A percentile compares a stretch with the other conserved stretches of the same genome.
phyloP scores from a whole-genome alignment of 1,140 invertebrate species.

The Zaprionus davidi region DNA sequence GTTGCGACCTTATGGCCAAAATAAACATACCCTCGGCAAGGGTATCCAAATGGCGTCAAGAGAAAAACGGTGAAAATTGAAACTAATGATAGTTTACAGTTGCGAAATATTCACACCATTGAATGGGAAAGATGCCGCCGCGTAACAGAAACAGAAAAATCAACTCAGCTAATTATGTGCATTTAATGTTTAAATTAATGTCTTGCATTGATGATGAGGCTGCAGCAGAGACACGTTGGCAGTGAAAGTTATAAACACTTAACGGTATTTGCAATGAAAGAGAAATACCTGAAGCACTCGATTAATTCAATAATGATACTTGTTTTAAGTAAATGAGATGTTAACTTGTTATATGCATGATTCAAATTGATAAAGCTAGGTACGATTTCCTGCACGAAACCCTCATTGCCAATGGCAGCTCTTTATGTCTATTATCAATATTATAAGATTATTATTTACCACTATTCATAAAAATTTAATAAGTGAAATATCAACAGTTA shows the following conservation, averaged over 20 bases:
- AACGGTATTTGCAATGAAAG: conserved; percentile 46
- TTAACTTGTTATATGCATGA: conserved; percentile 51
- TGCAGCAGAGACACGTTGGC: conserved; percentile 24
- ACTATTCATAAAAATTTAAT: no score
- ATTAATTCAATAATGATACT: conserved; percentile 36
- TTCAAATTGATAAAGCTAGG: neutral
- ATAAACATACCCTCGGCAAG: neutral
- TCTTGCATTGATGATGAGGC: conserved; percentile 57
- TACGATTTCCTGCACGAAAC: neutral
- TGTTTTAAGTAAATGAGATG: conserved; percentile 54
- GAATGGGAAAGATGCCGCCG: conserved; percentile 10
- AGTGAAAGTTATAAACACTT: conserved; percentile 72
- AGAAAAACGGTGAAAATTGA: conserved; percentile 1
- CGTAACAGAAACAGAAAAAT: conserved; percentile 44
- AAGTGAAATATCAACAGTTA: no score
- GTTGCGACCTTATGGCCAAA: conserved; percentile 59
- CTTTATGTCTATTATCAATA: no score
- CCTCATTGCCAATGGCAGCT: no score
- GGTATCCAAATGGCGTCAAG: neutral
- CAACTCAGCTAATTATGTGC: conserved; percentile 69
- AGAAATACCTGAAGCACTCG: conserved; percentile 34
- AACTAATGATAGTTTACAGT: conserved; percentile 7
- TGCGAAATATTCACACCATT: conserved; percentile 5
- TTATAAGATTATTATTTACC: no score
- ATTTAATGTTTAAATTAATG: conserved; percentile 76